Evolutionary conservation across 2,888 invertebrate genomes (phyloP).

Genomic region (Eumerus sabulonum): DNA sequence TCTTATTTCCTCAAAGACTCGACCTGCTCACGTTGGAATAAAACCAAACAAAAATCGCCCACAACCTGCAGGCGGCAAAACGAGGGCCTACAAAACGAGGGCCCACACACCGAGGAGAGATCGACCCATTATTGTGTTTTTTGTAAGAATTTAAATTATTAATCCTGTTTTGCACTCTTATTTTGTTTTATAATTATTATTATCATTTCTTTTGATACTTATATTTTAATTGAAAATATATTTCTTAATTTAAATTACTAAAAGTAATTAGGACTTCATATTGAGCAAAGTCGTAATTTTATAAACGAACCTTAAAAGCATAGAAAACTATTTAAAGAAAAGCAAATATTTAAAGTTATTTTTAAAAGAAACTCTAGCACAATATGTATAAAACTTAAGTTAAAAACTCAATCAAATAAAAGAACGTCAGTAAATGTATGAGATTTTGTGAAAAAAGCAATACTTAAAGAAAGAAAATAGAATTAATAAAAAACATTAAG

Average conservation of each 20-base stretch:
- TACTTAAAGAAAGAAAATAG: slow-evolving; percentile 54
- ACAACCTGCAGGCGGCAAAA: background rate
- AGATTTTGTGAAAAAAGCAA: slow-evolving; percentile 68
- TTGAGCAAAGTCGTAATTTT: slow-evolving; percentile 64
- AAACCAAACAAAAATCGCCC: slow-evolving; percentile 8
- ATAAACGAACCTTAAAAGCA: background rate
- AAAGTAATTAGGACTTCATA: slow-evolving; percentile 44
- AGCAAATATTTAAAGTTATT: slow-evolving; percentile 45
- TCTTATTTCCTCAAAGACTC: too few species aligned
- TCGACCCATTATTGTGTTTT: slow-evolving; percentile 61
- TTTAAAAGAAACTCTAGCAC: slow-evolving; percentile 50
- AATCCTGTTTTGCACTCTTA: slow-evolving; percentile 47
- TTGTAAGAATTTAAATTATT: slow-evolving; percentile 68
- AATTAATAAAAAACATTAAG: slow-evolving; percentile 59
- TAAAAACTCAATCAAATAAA: slow-evolving; percentile 74
- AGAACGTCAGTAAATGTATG: slow-evolving; percentile 71
- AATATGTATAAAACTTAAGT: slow-evolving; percentile 75
- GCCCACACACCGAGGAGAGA: slow-evolving; percentile 47
- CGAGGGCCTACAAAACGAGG: background rate
- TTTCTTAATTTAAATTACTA: too few species aligned
- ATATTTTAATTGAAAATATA: too few species aligned
- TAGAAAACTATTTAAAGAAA: slow-evolving; percentile 12
- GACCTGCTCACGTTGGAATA: background rate
- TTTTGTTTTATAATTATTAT: slow-evolving; percentile 24
- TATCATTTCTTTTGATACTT: slow-evolving; percentile 37